These are phyloP conservation scores for Andrena cerasifolii DNA, from an alignment of 1,140 invertebrate species.

Conservation along the genomic window DNA sequence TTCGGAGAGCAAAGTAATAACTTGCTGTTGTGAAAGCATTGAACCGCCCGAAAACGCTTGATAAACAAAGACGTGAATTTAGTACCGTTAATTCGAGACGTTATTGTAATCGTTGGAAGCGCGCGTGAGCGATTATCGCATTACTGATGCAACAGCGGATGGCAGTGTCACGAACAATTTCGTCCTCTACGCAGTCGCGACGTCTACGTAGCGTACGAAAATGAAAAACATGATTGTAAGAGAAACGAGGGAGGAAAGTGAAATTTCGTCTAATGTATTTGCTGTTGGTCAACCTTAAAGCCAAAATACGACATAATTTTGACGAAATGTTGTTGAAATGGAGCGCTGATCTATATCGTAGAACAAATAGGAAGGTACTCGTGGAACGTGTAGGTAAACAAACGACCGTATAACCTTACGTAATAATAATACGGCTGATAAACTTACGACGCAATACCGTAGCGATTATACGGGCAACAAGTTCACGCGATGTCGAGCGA, in stretches of 20 bases:
- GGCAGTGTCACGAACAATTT: too few species aligned
- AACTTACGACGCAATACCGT: conserved; percentile 35
- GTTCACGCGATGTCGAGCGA: conserved; percentile 37
- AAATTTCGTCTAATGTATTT: background rate
- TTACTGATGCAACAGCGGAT: background rate
- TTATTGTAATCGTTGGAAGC: background rate
- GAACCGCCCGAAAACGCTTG: background rate
- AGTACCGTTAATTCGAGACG: background rate
- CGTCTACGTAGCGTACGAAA: background rate
- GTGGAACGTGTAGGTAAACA: conserved; percentile 14
- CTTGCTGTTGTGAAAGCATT: background rate
- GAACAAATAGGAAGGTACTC: background rate
- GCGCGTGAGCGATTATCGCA: background rate
- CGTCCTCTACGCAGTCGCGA: background rate
- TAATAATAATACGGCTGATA: conserved; percentile 42
- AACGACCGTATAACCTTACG: conserved; percentile 12
- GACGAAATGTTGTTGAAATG: background rate
- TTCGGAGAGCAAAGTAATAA: background rate
- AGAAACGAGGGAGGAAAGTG: too few species aligned
- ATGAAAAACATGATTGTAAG: background rate
- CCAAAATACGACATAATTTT: background rate
- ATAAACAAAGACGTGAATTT: background rate
- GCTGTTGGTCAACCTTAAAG: background rate
- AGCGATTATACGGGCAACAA: conserved; percentile 42
- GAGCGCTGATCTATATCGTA: background rate